Percentiles rank a stretch among this genome's conserved stretches.
Evolutionary conservation across 1,140 invertebrate species (phyloP).

Genomic region (Drosophila melanica): DNA sequence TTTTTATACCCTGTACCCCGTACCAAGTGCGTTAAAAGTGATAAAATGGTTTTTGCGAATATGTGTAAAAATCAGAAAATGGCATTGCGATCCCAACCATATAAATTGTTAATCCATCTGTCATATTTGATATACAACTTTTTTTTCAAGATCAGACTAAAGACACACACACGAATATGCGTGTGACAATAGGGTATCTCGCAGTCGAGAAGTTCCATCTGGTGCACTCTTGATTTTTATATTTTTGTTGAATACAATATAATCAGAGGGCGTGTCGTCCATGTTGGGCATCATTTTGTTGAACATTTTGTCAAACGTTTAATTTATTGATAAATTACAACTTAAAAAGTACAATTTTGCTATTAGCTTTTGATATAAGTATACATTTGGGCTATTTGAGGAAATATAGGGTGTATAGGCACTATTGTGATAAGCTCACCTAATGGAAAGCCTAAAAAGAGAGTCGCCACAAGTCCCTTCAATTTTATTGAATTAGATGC

Average conservation of each 20-base stretch:
- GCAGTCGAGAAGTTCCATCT: background rate
- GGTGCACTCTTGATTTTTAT: slow-evolving; percentile 14
- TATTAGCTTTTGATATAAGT: background rate
- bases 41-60: background rate
- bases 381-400: background rate
- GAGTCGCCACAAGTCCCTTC: too few species aligned
- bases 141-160: too few species aligned
- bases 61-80: too few species aligned
- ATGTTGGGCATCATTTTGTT: slow-evolving; percentile 57
- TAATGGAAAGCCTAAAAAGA: background rate
- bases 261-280: slow-evolving; percentile 33
- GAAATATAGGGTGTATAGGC: background rate
- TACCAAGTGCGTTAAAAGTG: background rate
- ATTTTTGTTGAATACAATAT: slow-evolving; percentile 15
- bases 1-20: too few species aligned
- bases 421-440: background rate
- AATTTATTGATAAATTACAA: slow-evolving; percentile 39
- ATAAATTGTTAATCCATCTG: too few species aligned
- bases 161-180: too few species aligned
- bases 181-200: too few species aligned
- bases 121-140: too few species aligned
- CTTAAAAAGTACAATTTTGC: slow-evolving; percentile 23
- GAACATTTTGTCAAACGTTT: slow-evolving; percentile 60
- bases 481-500: too few species aligned
- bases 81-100: too few species aligned